These are phyloP conservation scores for Doryteuthis pealeii DNA, from an alignment of 1,140 invertebrate species.

Conservation along the genomic window DNA sequence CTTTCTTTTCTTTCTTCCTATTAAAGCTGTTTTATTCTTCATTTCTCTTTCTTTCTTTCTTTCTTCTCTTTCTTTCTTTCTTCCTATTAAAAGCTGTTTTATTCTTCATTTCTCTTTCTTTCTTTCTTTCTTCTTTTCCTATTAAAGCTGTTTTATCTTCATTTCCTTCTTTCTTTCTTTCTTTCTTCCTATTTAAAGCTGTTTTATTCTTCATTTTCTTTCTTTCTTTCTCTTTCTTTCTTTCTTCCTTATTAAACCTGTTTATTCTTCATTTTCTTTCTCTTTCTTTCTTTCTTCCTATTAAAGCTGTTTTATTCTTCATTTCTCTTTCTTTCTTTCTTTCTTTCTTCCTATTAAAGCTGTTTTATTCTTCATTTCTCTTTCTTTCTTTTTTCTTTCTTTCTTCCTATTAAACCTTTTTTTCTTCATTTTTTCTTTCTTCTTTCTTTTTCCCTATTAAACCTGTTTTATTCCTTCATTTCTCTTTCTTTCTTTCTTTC, in stretches of 20 bases:
- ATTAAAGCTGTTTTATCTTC: not conserved
- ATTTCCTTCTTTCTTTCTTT: slow-evolving; percentile 1
- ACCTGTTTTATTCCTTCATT: not conserved
- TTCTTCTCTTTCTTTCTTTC: too few relatives aligned
- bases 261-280: slow-evolving; percentile 11
- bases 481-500: not conserved
- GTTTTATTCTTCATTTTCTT: slow-evolving; percentile 11
- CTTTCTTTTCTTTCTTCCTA: too few relatives aligned
- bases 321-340: not conserved
- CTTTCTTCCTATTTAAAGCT: not conserved
- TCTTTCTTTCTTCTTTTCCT: not conserved
- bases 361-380: slow-evolving; percentile 15
- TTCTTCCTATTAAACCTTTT: slow-evolving; percentile 15
- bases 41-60: too few relatives aligned
- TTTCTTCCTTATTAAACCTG: slow-evolving; percentile 2
- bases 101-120: slow-evolving; percentile 2
- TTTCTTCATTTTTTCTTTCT: not conserved
- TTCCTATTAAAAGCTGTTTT: not conserved
- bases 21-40: too few relatives aligned
- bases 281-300: not conserved
- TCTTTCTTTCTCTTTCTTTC: slow-evolving; percentile 17
- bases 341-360: not conserved
- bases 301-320: not conserved
- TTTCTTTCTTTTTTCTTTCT: slow-evolving; percentile 19
- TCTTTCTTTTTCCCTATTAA: not conserved